Evolutionary conservation across 2,888 invertebrate genomes (phyloP).

Genomic region (Piscicola geometra): DNA sequence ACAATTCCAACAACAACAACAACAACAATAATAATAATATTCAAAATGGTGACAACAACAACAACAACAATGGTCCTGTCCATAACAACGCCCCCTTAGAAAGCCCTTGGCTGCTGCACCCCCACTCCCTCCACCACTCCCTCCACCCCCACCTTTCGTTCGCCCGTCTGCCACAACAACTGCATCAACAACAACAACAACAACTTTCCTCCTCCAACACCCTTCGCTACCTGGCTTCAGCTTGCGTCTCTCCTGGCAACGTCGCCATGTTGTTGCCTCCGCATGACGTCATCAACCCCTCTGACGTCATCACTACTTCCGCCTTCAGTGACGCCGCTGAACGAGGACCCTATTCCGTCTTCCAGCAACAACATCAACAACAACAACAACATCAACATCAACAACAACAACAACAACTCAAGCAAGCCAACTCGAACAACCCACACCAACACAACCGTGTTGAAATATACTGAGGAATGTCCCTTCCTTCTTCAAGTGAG

Average conservation of each 20-base stretch:
- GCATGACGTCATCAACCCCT: neutral
- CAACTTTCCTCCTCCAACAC: conserved; percentile 20
- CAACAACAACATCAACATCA: conserved; percentile 6
- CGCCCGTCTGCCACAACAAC: conserved; percentile 28
- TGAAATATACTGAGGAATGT: neutral
- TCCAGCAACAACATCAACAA: conserved; percentile 18
- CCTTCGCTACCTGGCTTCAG: conserved; percentile 11
- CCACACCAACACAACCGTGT: neutral
- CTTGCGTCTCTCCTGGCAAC: conserved; percentile 29
- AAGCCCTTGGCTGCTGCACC: conserved; percentile 12
- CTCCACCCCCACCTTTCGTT: conserved; percentile 33
- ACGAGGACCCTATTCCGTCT: neutral
- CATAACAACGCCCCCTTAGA: neutral
- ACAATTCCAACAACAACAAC: neutral
- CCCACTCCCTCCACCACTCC: neutral
- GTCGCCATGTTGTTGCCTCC: conserved; percentile 13
- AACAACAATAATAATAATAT: neutral
- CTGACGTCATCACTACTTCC: neutral
- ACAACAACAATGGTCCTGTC: neutral
- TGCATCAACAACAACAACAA: conserved; percentile 29
- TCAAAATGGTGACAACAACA: neutral
- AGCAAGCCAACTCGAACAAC: neutral
- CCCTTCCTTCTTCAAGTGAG: too few species aligned
- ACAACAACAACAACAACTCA: conserved; percentile 17
- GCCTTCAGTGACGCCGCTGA: neutral